Evolutionary conservation across 2,797 vertebrate species (phyloP).

Genomic region (Myotis myotis): DNA sequence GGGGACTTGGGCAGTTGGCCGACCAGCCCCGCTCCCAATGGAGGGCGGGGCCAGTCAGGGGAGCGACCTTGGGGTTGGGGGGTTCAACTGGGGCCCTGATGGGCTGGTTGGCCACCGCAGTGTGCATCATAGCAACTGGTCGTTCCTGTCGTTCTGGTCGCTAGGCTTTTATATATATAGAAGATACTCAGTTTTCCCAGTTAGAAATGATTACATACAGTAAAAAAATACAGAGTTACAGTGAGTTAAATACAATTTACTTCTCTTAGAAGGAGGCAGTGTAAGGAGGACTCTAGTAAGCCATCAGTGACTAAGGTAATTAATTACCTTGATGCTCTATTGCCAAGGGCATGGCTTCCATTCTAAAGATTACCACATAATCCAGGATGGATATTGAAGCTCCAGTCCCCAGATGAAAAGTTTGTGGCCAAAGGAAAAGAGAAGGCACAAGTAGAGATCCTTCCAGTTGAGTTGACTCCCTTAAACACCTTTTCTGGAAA

Average conservation of each 20-base stretch:
- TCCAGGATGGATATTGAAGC: not conserved
- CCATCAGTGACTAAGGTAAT: not conserved
- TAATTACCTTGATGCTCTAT: not conserved
- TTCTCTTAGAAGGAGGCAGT: not conserved
- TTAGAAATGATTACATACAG: not conserved
- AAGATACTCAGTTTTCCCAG: not conserved
- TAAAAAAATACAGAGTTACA: not conserved
- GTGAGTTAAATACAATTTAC: not conserved
- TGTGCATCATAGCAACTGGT: too few species aligned
- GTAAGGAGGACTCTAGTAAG: not conserved
- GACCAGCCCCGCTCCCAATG: too few species aligned
- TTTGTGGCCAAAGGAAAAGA: not conserved
- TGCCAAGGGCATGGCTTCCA: not conserved
- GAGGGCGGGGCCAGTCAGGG: too few species aligned
- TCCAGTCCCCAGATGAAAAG: not conserved
- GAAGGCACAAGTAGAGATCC: not conserved
- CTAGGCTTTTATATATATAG: too few species aligned
- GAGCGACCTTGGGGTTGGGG: rapidly evolving
- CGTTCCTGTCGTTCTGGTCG: too few species aligned
- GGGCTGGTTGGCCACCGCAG: too few species aligned
- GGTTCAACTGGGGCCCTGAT: too few species aligned
- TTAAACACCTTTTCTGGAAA: not conserved
- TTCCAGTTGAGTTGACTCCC: not conserved
- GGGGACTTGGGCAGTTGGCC: too few species aligned
- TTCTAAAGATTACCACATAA: not conserved